Evolutionary conservation across 1,140 invertebrate genomes (phyloP), one percentile per base, ranked within the genome.

Genomic region (Paraescarpia echinospica): DNA sequence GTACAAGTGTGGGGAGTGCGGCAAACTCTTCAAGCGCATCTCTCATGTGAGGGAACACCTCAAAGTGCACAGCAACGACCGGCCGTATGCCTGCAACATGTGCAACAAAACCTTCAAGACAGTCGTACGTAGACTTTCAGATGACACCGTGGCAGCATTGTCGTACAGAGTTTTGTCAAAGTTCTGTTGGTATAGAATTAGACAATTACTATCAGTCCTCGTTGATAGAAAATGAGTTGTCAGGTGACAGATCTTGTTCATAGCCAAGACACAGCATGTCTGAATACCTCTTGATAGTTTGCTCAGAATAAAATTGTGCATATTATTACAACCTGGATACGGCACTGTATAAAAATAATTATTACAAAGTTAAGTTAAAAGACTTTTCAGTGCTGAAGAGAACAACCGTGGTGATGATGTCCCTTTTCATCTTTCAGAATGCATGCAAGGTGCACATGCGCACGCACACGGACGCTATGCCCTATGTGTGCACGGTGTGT

Each of bases 31-130:
- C 92, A 96, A 96, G 91, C 92, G 95, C 5, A 94, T 96, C 1
- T 95, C 94, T 33, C 95, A 96, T 93, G 95, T 96, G n/a, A 93
- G 94, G 35, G 95, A 96, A 0, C 99, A 99, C 95, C 98, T 99
- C 98, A 99, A 99, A 95, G 98, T 98, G 1, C 99, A 99, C 96
- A 99, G 98, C 0, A 98, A 99, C 95, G 98, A 99, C 94, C 96
- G 98, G 34, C 98, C 99, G 0, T 98, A 99, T 95, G 99, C 99
- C 95, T 99, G 98, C 96, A 97, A 97, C 90, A 98, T 99, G 34
- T 99, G 99, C 96, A 98, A 99, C 94, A 97, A 98, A 90, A 98
- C 98, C 9, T 99, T 99, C 95, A 99, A 99, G 96, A 99, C 99
- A 0, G 95, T 98, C 33, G 98, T 98, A 1, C 94, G 95, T 94